Base-by-base conservation (phyloP, 2,797 vertebrate genomes). In the Leptodactylus fallax region DNA sequence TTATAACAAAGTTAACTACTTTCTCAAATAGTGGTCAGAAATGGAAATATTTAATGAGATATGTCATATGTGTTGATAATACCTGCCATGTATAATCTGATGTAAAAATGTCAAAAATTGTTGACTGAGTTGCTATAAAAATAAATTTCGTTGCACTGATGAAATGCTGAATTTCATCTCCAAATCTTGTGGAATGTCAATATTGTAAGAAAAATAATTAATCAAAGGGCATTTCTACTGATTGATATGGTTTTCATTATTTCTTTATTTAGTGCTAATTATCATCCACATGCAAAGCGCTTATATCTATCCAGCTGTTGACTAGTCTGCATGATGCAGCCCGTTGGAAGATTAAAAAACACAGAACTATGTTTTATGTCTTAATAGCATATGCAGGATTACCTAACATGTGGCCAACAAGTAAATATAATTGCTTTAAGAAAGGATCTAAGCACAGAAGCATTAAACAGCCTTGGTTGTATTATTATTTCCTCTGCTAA, bases 401-500 rank as follows among this genome's bases (percentile, higher is more conserved):
- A 96, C 47, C 47, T 76, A 76, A 95, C 94, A 95, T 94, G 94
- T 95, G 94, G 93, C 94, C 89, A 92, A 94, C 94, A 95, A 95
- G 94, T 95, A 95, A 93, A 92, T 92, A 92, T 95, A 95, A 95
- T 96, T 95, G 94, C 91, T 93, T 95, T 95, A 95, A 96, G 63
- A 84, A 94, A 92, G 92, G 95, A 97, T 97, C 96, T 97, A 95
- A 96, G 96, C 94, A 90, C 94, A 94, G 95, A 96, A 95, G 96
- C 96, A 97, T 97, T 95, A 96, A 97, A 97, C 96, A 96, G 94
- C 95, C 93, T 94, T 95, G 94, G 96, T 97, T 98, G 96, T 97
- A 96, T 98, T 98, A 98, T 98, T 98, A 98, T 98, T 98, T 98
- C 97, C 97, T 96, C 94, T 97, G 97, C 97, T 95, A 96, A 98